These are phyloP conservation scores for Rotaria sp. DNA, from an alignment of 2,888 invertebrate genomes.

Conservation along the genomic window DNA sequence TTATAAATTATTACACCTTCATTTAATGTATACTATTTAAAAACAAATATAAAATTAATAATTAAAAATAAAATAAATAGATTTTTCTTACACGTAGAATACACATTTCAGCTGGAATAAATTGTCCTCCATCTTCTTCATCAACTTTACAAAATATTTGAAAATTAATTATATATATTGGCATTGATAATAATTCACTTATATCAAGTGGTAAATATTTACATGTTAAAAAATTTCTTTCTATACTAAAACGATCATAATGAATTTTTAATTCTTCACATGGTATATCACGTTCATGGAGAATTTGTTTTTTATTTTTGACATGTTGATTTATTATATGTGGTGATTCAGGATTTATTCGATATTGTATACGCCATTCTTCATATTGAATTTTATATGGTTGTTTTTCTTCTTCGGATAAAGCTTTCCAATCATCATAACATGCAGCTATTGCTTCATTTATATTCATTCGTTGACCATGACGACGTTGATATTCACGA, in stretches of 20 bases:
- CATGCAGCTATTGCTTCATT: not conserved
- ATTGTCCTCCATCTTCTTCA: slow-evolving; percentile 16
- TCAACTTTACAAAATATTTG: slow-evolving; percentile 6
- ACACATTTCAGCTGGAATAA: slow-evolving; percentile 14
- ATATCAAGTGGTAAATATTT: slow-evolving; percentile 1
- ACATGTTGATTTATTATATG: not conserved
- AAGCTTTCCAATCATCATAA: not conserved
- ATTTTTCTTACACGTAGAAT: not conserved
- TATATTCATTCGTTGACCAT: not conserved
- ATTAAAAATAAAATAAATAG: not conserved
- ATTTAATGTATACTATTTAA: slow-evolving; percentile 5
- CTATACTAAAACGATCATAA: slow-evolving; percentile 16
- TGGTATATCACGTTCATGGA: not conserved
- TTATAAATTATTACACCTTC: not conserved
- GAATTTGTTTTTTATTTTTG: not conserved
- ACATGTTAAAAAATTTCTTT: not conserved
- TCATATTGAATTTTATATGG: not conserved
- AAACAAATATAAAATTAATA: too few species aligned
- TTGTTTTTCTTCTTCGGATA: not conserved
- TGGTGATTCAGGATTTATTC: not conserved
- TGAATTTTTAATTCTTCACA: not conserved
- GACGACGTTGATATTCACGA: not conserved
- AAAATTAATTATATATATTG: slow-evolving; percentile 22
- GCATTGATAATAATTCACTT: slow-evolving; percentile 19
- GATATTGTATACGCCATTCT: not conserved